Base-by-base conservation (phyloP, 30 jellyfish, hydroid and myxozoan genomes). In the Pelagia noctiluca region DNA sequence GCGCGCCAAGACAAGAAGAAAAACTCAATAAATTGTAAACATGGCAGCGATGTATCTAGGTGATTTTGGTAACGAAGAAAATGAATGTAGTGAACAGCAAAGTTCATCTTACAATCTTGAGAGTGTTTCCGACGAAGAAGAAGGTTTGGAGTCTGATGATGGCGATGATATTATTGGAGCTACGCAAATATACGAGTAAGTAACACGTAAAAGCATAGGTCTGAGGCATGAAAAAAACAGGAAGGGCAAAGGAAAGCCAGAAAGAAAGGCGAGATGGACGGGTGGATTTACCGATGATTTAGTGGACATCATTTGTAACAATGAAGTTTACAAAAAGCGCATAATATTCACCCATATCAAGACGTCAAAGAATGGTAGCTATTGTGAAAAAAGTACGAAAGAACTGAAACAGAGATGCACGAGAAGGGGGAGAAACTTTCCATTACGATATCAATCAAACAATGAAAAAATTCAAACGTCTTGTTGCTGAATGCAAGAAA, bases 191-290 rank as follows among this genome's bases (percentile, higher is more conserved):
- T n/a, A n/a, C n/a, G n/a, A n/a, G n/a, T n/a, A n/a, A n/a, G n/a
- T n/a, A n/a, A n/a, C n/a, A n/a, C n/a, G n/a, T n/a, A n/a, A n/a
- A n/a, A n/a, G n/a, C n/a, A n/a, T n/a, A n/a, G n/a, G n/a, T n/a
- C n/a, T n/a, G n/a, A n/a, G n/a, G n/a, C n/a, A 42, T 42, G 16
- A 42, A 16, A 42, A 54, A 12, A 26, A 30, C n/a, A 19, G 2
- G 32, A 60, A 60, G 1, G 34, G 34, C 0, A 60, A 65, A 32
- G 52, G 52, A 26, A 65, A 31, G 32, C 28, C 52, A 10, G 78
- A 53, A 65, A 65, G 78, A 65, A 65, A 65, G 26, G 78, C 78
- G n/a, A 65, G 32, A 13, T 65, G 78, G 78, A 25, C 49, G 18
- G 53, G 18, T 1, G 49, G n/a, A 65, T 4, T 18, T 18, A 28